Evolutionary conservation across 2,888 invertebrate genomes (phyloP), one percentile per base, ranked within the genome.

Genomic region (Tipula vernalis): DNA sequence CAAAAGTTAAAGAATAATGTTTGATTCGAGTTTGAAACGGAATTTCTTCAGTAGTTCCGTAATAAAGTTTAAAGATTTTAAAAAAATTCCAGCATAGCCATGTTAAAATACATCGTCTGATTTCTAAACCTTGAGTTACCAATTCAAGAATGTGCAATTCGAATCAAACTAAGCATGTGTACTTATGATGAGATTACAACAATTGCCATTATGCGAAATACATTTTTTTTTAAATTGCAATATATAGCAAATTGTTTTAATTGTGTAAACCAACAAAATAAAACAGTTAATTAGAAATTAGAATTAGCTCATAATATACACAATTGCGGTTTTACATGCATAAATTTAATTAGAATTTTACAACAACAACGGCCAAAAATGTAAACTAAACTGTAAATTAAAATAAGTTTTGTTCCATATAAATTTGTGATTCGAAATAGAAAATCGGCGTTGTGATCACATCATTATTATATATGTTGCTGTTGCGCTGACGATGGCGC

Each of bases 281-380:
- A 71, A 71, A 71, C 71, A 71, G 71, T 71, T 71, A 71, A 71
- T 71, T 71, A 71, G 71, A 71, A 71, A 71, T 71, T 71, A 71
- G 28, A 71, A 71, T 71, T 71, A 71, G 71, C 28, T 71, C 71
- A 71, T 12, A 28, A 28, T 28, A 71, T 28, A 71, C 5, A 71
- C 28, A 71, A 71, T 71, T 51, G n/a, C n/a, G 12, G 15, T 51
- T 8, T 71, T 12, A 71, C 71, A 71, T 71, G 71, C 71, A 71
- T 71, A 28, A 28, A 71, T 71, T 71, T 71, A 71, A 71, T 71
- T 71, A 71, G 71, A 71, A 28, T 71, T 71, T 71, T 71, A 18
- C 28, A 28, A 71, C 8, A 71, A 28, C 51, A 51, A 51, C 15
- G 1, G 28, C 28, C 28, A 47, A 47, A 47, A 10, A 13, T 47